phyloP scores from a whole-genome alignment of 2,888 invertebrate species.

The Tetragonula carbonaria region DNA sequence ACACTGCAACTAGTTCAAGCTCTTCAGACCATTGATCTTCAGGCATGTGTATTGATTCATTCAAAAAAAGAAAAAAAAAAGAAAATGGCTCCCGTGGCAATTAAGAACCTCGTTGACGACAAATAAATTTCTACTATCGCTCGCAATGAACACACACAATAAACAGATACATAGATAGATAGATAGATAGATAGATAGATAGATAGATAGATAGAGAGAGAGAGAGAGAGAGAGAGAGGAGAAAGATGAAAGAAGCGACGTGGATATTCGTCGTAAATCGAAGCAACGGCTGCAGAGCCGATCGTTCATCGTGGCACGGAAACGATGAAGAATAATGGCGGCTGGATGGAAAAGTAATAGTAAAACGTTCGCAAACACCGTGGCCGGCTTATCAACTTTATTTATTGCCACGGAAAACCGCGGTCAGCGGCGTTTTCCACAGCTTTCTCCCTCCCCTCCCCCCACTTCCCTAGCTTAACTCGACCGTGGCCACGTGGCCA shows the following conservation, averaged over 20 bases:
- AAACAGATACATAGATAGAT: too few species aligned
- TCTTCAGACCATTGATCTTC: too few species aligned
- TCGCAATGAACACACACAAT: too few species aligned
- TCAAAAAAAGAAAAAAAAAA: too few species aligned
- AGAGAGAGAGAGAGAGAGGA: background rate
- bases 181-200: too few species aligned
- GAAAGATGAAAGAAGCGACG: background rate
- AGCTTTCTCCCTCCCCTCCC: slow-evolving; percentile 18
- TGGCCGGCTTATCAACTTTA: slow-evolving; percentile 76
- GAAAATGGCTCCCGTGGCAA: too few species aligned
- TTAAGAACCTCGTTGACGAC: background rate
- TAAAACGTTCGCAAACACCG: slow-evolving; percentile 74
- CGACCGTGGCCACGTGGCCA: slow-evolving; percentile 45
- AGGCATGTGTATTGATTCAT: too few species aligned
- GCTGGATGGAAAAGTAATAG: slow-evolving; percentile 71
- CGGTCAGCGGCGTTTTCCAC: slow-evolving; percentile 67
- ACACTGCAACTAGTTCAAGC: too few species aligned
- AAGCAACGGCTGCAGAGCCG: slow-evolving; percentile 39
- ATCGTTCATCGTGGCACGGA: slow-evolving; percentile 62
- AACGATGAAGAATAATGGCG: slow-evolving; percentile 68
- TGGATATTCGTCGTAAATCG: slow-evolving; percentile 39
- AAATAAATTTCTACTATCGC: background rate
- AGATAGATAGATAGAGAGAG: too few species aligned
- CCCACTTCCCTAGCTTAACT: slow-evolving; percentile 37
- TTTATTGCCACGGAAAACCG: slow-evolving; percentile 75